These are phyloP conservation scores for Prorops nasuta DNA, from an alignment of 1,140 invertebrate genomes.

Conservation along the genomic window DNA sequence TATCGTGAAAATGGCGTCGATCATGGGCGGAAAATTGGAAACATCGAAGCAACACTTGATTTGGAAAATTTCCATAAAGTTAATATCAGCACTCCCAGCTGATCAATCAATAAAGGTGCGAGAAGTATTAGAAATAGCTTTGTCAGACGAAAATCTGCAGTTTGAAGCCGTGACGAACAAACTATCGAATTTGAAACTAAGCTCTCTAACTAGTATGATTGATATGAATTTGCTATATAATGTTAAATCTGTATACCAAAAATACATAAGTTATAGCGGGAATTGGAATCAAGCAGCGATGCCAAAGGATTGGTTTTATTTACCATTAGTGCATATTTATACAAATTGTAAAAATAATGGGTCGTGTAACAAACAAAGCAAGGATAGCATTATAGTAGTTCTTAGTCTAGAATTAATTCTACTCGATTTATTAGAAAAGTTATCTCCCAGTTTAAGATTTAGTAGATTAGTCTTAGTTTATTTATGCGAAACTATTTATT, in stretches of 20 bases:
- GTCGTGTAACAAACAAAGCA: conserved; percentile 23
- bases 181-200: conserved; percentile 17
- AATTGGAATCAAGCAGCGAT: conserved; percentile 52
- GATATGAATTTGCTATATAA: conserved; percentile 14
- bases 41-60: conserved; percentile 18
- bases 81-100: conserved; percentile 43
- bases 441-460: conserved; percentile 41
- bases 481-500: conserved; percentile 42
- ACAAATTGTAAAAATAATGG: conserved; percentile 41
- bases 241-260: conserved; percentile 28
- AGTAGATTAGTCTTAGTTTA: conserved; percentile 46
- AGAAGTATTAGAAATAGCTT: conserved; percentile 30
- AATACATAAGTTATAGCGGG: conserved; percentile 30
- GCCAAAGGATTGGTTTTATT: conserved; percentile 69
- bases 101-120: conserved; percentile 27
- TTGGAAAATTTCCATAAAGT: conserved; percentile 45
- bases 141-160: conserved; percentile 31
- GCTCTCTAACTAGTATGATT: not conserved
- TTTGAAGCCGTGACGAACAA: conserved; percentile 14
- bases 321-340: conserved; percentile 64
- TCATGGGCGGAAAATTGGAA: conserved; percentile 13
- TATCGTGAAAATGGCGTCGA: conserved; percentile 25
- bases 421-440: conserved; percentile 36
- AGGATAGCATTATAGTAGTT: conserved; percentile 27
- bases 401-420: conserved; percentile 40